Conservation (phyloP, 2,797 vertebrate genomes). For the Danio kyathit region DNA sequence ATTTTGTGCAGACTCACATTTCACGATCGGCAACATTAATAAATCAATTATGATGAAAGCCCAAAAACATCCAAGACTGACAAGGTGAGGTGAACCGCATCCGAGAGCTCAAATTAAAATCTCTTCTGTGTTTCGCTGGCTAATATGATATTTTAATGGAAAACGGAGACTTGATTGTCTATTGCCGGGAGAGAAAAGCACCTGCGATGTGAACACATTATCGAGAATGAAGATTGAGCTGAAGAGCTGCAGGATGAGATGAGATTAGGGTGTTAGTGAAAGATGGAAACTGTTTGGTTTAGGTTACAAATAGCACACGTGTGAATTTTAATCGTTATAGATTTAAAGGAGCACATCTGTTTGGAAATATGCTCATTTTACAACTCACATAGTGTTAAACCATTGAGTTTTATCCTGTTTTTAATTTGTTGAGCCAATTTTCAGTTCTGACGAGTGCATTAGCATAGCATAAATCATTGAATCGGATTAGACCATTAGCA, state of each 20-base stretch:
- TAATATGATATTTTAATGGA: conserved; percentile 58
- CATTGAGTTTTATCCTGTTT: too few species aligned
- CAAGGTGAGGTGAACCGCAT: conserved; percentile 20
- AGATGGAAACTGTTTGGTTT: background rate
- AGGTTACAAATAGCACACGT: background rate
- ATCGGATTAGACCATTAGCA: too few species aligned
- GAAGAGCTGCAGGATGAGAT: background rate
- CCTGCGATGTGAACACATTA: conserved; percentile 40
- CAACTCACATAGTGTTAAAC: too few species aligned
- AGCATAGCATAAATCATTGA: too few species aligned
- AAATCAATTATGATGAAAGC: conserved; percentile 39
- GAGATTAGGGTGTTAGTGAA: background rate
- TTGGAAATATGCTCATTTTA: too few species aligned
- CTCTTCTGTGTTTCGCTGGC: conserved; percentile 34
- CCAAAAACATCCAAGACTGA: conserved; percentile 1
- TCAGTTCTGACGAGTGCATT: too few species aligned
- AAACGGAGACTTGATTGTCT: conserved; percentile 39
- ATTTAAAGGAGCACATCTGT: too few species aligned
- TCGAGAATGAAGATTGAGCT: conserved; percentile 18
- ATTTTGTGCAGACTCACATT: conserved; percentile 1
- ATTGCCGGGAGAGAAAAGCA: conserved; percentile 39
- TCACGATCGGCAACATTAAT: conserved; percentile 8
- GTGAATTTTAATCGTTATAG: background rate
- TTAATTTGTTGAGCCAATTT: too few species aligned
- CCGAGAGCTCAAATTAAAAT: conserved; percentile 42